Conservation (phyloP, 2,888 invertebrate genomes). For the Pristionchus fissidentatus region DNA sequence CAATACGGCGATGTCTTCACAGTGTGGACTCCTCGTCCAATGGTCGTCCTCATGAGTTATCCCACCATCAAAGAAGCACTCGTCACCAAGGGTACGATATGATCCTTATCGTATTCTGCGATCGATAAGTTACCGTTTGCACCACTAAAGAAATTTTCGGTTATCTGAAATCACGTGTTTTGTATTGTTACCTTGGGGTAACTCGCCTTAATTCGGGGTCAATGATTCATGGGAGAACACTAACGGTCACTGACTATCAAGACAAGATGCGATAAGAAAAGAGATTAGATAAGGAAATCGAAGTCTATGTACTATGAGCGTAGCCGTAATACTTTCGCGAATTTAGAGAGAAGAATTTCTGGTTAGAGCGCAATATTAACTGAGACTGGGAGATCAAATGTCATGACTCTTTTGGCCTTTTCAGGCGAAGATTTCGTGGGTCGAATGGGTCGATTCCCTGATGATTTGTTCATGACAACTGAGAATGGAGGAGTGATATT, state of each 20-base stretch:
- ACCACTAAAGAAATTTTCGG: too few relatives aligned
- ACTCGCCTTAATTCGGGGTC: too few relatives aligned
- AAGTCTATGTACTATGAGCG: background rate
- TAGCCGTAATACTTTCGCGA: background rate
- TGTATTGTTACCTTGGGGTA: too few relatives aligned
- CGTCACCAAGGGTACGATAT: constrained; percentile 44
- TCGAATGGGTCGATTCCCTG: constrained; percentile 49
- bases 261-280: background rate
- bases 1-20: constrained; percentile 52
- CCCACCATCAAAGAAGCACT: constrained; percentile 48
- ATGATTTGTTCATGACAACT: constrained; percentile 46
- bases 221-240: too few relatives aligned
- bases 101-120: background rate
- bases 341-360: background rate
- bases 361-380: background rate
- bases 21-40: constrained; percentile 48
- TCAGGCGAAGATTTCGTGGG: constrained; percentile 49
- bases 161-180: too few relatives aligned
- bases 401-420: background rate
- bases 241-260: background rate
- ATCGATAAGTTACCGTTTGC: background rate
- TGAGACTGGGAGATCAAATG: background rate
- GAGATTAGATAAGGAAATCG: background rate
- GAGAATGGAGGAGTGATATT: constrained; percentile 54
- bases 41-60: constrained; percentile 47